Evolutionary conservation across 1,140 invertebrate genomes (phyloP).

Genomic region (Pseudomyrmex pallidus): DNA sequence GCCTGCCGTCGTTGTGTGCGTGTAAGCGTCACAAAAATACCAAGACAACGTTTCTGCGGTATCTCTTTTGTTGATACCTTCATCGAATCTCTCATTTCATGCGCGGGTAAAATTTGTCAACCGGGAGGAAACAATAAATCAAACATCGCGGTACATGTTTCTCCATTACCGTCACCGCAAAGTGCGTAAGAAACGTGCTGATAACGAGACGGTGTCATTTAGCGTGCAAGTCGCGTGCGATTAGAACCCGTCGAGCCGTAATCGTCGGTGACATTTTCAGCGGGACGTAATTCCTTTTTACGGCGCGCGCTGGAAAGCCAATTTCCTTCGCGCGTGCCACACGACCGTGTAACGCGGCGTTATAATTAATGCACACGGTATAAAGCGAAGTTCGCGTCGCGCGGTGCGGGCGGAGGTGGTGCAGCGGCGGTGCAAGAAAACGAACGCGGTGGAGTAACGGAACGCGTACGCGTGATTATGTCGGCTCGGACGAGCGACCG

Average conservation of each 20-base stretch:
- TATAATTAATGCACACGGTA: constrained; percentile 66
- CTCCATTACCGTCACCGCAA: not conserved
- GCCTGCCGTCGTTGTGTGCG: constrained; percentile 36
- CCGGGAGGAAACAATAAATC: not conserved
- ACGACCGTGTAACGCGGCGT: constrained; percentile 58
- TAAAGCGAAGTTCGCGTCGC: constrained; percentile 50
- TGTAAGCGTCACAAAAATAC: constrained; percentile 23
- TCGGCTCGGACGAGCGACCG: constrained; percentile 67
- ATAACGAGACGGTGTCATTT: constrained; percentile 22
- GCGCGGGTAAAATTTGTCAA: not conserved
- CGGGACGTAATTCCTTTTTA: constrained; percentile 60
- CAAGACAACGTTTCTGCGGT: not conserved
- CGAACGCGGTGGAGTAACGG: constrained; percentile 42
- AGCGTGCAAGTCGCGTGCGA: constrained; percentile 15
- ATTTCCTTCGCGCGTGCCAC: constrained; percentile 56
- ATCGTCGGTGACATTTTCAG: constrained; percentile 36
- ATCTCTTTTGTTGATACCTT: constrained; percentile 30
- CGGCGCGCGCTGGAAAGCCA: constrained; percentile 39
- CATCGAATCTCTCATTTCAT: constrained; percentile 6
- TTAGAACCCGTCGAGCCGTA: constrained; percentile 12
- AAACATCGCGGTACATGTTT: not conserved
- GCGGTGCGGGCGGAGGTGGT: constrained; percentile 7
- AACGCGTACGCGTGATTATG: constrained; percentile 71
- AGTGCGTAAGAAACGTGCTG: not conserved
- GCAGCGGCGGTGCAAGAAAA: constrained; percentile 40